Percentiles rank a stretch among this genome's conserved stretches.
Conservation (phyloP, 2,113 vertebrate genomes). For the Rallus limicola region DNA sequence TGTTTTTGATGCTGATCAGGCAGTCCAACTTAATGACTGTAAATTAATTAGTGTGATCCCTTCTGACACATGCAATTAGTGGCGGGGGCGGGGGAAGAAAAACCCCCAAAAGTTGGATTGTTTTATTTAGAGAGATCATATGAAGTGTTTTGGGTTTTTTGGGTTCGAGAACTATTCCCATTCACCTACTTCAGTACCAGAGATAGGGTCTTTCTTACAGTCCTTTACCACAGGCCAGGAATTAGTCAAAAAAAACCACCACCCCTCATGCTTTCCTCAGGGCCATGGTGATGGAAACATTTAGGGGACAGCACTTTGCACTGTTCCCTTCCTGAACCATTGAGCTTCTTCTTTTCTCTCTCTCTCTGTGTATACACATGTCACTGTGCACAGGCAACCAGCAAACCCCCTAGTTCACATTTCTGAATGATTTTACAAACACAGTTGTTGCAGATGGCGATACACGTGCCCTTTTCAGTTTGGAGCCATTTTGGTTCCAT, state of each 20-base stretch:
- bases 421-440: neutral
- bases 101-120: neutral
- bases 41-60: neutral
- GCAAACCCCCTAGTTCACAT: neutral
- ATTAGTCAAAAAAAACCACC: neutral
- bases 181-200: neutral
- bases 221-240: neutral
- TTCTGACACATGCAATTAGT: neutral
- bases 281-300: neutral
- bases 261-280: neutral
- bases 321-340: neutral
- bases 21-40: neutral
- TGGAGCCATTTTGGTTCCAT: neutral
- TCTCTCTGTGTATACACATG: neutral
- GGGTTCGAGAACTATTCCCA: neutral
- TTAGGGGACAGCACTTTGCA: neutral
- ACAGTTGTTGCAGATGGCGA: neutral
- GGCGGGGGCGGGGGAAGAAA: too few species aligned
- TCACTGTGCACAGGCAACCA: neutral
- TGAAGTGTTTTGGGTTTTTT: neutral
- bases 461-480: neutral
- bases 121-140: neutral
- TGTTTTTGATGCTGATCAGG: neutral
- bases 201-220: neutral
- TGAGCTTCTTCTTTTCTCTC: neutral